A percentile compares a stretch with the other conserved stretches of the same genome.
Evolutionary conservation across 1,140 invertebrate genomes (phyloP).

Genomic region (Caenorhabditis elegans): WBcel235 BX284604.4:8207001-8207500

Average conservation of each 20-base stretch:
- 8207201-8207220: slow-evolving; percentile 10
- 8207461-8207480: background rate
- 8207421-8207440: background rate
- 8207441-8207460: background rate
- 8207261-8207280: background rate
- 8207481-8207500: background rate
- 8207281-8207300: background rate
- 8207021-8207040: slow-evolving; percentile 17
- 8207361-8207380: slow-evolving; percentile 9
- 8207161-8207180: background rate
- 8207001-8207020: background rate
- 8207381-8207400: slow-evolving; percentile 10
- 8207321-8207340: slow-evolving; percentile 17
- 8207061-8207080: slow-evolving; percentile 5
- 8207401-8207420: background rate
- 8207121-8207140: background rate
- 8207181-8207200: background rate
- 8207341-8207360: slow-evolving; percentile 8
- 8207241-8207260: slow-evolving; percentile 1
- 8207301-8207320: too few relatives aligned
- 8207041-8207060: background rate
- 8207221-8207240: slow-evolving; percentile 13
- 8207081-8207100: slow-evolving; percentile 21
- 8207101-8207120: background rate
- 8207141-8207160: background rate